Conservation (phyloP, 1,140 invertebrate species). For the Ctenoplectra terminalis region DNA sequence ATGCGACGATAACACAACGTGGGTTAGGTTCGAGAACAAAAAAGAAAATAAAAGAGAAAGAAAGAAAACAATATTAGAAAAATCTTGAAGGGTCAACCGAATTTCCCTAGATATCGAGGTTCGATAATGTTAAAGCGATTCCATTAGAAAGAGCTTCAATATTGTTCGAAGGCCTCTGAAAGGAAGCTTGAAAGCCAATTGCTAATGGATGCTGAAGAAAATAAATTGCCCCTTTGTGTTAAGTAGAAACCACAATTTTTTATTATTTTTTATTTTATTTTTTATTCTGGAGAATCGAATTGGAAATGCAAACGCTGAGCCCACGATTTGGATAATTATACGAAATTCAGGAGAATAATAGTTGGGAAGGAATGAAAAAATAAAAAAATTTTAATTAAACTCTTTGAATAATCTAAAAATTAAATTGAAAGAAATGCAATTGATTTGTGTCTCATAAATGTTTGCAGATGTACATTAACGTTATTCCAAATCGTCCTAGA, state of each 20-base stretch:
- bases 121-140: conserved; percentile 12
- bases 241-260: not conserved
- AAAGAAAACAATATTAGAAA: not conserved
- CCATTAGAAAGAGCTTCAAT: conserved; percentile 1
- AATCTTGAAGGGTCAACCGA: not conserved
- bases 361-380: too few relatives aligned
- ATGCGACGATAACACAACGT: not conserved
- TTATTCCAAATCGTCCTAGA: too few relatives aligned
- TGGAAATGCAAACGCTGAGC: not conserved
- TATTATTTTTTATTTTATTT: too few relatives aligned
- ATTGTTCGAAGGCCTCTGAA: not conserved
- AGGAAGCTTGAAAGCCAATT: too few relatives aligned
- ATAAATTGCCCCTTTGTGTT: conserved; percentile 20
- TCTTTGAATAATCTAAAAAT: too few relatives aligned
- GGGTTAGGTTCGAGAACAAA: not conserved
- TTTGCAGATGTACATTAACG: too few relatives aligned
- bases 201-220: conserved; percentile 19
- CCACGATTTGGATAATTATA: not conserved
- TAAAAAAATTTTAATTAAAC: too few relatives aligned
- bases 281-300: too few relatives aligned
- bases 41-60: too few relatives aligned
- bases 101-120: not conserved
- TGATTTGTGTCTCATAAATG: too few relatives aligned
- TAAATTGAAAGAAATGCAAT: too few relatives aligned
- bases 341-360: not conserved